Base-by-base conservation (phyloP, 2,888 invertebrate species). In the Macroteleia sp. region DNA sequence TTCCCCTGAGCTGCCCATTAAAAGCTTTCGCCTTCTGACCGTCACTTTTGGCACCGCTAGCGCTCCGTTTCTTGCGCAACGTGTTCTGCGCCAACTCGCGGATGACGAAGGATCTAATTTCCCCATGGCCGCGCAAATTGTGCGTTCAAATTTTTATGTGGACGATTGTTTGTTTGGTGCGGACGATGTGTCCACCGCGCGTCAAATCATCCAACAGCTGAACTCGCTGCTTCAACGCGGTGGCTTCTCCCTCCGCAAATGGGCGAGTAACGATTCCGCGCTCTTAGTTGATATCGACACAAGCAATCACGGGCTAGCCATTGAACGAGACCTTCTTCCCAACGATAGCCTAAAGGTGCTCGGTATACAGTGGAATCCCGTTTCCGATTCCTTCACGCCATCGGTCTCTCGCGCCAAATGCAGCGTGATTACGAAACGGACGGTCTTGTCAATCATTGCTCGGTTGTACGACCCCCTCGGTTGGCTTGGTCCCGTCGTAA, bases 141-240 rank as follows among this genome's bases (percentile, higher is more conserved):
- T 32, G 8, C n/a, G 32, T 2, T 32, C 32, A 10, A 32, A 36
- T 36, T 34, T 54, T 9, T 39, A 54, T 25, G 54, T 54, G 2
- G 41, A 56, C 12, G 56, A 56, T 22, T 56, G 56, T 10, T 8
- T 56, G n/a, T 30, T 56, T 6, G 41, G 56, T 10, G 28, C 57
- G 0, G 42, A 57, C 8, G 44, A 42, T 14, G 9, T 20, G 0
- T 0, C 20, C 0, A 10, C 17, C 8, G 28, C 41, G 0, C 17
- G 5, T 3, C n/a, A 39, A 34, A 56, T 42, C 4, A 14, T 14
- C 1, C 9, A 30, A 12, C 57, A 57, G 16, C 9, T 57, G 12
- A 32, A 16, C 8, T 10, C 19, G 3, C n/a, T 57, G 1, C 8
- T 57, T 1, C 1, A 9, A n/a, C 30, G 32, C 10, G 32, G 32